Percentiles rank a stretch among this genome's conserved stretches.
phyloP scores from a whole-genome alignment of 2,113 vertebrate species.

The Lates calcarifer region DNA sequence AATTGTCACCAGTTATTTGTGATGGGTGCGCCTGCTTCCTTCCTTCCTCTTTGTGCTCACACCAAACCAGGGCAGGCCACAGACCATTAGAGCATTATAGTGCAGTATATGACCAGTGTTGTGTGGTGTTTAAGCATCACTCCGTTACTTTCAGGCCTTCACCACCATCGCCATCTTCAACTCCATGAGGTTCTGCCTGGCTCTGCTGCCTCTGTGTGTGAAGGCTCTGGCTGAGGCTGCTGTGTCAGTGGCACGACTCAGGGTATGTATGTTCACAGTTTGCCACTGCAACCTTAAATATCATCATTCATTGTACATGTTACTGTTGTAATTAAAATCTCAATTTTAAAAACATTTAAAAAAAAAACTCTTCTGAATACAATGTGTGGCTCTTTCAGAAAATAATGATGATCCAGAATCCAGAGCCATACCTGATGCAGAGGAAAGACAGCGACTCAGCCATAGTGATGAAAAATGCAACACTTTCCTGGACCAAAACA shows the following conservation, averaged over 20 bases:
- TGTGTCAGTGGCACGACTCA: slow-evolving; percentile 47
- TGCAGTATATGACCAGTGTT: not conserved
- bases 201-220: slow-evolving; percentile 48
- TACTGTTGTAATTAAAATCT: not conserved
- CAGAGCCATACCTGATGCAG: slow-evolving; percentile 83
- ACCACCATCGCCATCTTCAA: slow-evolving; percentile 89
- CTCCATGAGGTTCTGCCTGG: slow-evolving; percentile 84
- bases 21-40: not conserved
- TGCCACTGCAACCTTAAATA: not conserved
- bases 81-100: not conserved
- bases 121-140: not conserved
- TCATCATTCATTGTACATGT: not conserved
- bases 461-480: slow-evolving; percentile 85
- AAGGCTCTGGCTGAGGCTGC: slow-evolving; percentile 57
- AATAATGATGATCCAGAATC: slow-evolving; percentile 84
- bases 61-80: not conserved
- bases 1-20: not conserved
- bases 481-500: slow-evolving; percentile 82
- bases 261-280: slow-evolving; percentile 35
- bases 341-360: too few relatives aligned
- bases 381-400: slow-evolving; percentile 77
- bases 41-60: not conserved
- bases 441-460: slow-evolving; percentile 75
- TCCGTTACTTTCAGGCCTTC: slow-evolving; percentile 82
- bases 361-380: not conserved